phyloP scores from a whole-genome alignment of 2,888 invertebrate species.

The Drosophila rellima region DNA sequence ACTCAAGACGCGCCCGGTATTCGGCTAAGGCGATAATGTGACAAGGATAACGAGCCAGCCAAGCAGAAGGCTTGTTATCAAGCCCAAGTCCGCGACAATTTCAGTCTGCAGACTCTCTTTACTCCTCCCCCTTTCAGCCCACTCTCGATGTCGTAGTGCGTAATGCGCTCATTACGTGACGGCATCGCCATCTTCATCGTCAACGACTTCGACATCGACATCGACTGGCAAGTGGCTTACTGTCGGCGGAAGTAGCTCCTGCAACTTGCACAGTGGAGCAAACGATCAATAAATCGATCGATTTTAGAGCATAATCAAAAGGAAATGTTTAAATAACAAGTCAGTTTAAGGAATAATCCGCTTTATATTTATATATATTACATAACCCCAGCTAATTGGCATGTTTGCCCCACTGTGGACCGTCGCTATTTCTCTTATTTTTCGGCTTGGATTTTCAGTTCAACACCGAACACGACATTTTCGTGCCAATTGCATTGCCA shows the following conservation, averaged over 20 bases:
- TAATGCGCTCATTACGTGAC: constrained; percentile 80
- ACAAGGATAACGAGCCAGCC: constrained; percentile 77
- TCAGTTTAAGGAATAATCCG: neutral
- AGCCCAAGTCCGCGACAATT: constrained; percentile 35
- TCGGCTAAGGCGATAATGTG: constrained; percentile 80
- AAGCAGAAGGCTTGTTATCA: constrained; percentile 63
- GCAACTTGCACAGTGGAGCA: constrained; percentile 11
- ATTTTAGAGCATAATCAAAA: neutral
- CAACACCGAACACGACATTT: constrained; percentile 62
- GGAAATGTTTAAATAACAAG: neutral
- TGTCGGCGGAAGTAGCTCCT: constrained; percentile 1
- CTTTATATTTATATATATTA: neutral
- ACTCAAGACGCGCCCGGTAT: constrained; percentile 74
- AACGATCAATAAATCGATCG: neutral
- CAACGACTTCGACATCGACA: constrained; percentile 29
- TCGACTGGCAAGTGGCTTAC: constrained; percentile 55
- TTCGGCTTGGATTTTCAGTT: constrained; percentile 55
- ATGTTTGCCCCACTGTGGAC: constrained; percentile 10
- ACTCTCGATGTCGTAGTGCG: constrained; percentile 54
- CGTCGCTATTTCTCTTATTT: constrained; percentile 23
- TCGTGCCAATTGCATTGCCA: constrained; percentile 74
- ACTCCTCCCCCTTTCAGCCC: neutral
- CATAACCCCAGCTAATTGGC: neutral
- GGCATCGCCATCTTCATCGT: constrained; percentile 56
- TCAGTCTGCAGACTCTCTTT: constrained; percentile 3